These are phyloP conservation scores for Rhabditophanes sp. DNA, from an alignment of 2,888 invertebrate species.

Conservation along the genomic window DNA sequence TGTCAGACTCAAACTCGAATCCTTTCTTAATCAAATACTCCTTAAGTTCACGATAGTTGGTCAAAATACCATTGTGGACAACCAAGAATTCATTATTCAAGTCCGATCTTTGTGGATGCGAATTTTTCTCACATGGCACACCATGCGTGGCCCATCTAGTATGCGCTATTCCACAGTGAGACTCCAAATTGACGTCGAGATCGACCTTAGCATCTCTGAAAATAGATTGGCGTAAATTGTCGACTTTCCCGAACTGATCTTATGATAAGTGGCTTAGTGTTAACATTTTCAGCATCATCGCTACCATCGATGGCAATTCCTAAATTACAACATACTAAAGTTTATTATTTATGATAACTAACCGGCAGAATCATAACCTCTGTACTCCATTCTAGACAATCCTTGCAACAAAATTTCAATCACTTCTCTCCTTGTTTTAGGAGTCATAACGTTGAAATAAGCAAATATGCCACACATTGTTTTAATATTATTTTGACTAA, in stretches of 20 bases:
- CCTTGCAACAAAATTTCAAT: conserved; percentile 82
- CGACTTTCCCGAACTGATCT: conserved; percentile 7
- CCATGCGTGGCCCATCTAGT: conserved; percentile 99
- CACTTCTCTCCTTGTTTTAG: conserved; percentile 79
- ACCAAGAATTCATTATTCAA: conserved; percentile 48
- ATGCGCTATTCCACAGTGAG: conserved; percentile 92
- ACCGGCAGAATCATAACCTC: conserved; percentile 98
- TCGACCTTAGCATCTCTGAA: conserved; percentile 48
- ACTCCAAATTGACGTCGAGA: conserved; percentile 58
- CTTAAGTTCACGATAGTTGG: conserved; percentile 94
- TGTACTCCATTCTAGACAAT: conserved; percentile 86
- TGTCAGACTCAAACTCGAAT: conserved; percentile 63
- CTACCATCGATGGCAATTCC: conserved; percentile 34
- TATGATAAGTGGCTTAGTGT: conserved; percentile 24
- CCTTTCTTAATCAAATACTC: conserved; percentile 77
- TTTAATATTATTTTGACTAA: neutral
- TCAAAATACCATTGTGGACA: conserved; percentile 64
- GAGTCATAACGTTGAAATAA: conserved; percentile 90
- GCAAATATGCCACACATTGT: conserved; percentile 81
- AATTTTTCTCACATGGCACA: conserved; percentile 75
- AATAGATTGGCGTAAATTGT: conserved; percentile 2
- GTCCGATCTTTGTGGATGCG: conserved; percentile 92
- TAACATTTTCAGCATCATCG: conserved; percentile 16
- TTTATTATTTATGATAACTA: conserved; percentile 16
- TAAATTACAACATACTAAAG: conserved; percentile 4